Evolutionary conservation across 1,140 invertebrate species (phyloP), one percentile per base, ranked within the genome.

Genomic region (Philopotamus ludificatus): DNA sequence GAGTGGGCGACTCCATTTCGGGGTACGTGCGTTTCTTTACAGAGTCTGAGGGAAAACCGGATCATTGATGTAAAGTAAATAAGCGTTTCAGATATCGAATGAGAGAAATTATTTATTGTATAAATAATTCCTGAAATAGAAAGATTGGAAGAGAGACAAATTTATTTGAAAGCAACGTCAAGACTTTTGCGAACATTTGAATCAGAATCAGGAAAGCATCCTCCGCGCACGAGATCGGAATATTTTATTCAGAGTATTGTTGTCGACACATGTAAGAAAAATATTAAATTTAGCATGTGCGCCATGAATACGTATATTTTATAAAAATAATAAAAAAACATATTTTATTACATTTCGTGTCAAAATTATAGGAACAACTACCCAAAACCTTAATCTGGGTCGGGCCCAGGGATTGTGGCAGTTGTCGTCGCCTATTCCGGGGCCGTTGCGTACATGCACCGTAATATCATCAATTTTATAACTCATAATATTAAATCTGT

Each of bases 31-130:
- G 4, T 34, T 34, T 34, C 4, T 34, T n/a, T n/a, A n/a, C n/a
- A n/a, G n/a, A n/a, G n/a, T 20, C 18, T 20, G 44, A 16, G 18
- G 10, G 44, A 47, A 47, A 16, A 15, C 4, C 18, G 44, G 44
- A 20, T 9, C 44, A 47, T 47, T 47, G 44, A 47, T 47, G 44
- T 15, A 47, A 47, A 7, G 44, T 47, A 47, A 47, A 47, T 47
- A 47, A 47, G 44, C 44, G 44, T 47, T 9, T 9, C 44, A 39
- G 28, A 34, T 7, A 34, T 12, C 12, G 28, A 34, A 34, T 34
- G 12, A 34, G 28, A 34, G 12, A 34, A 34, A 7, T 47, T 47
- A 12, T 47, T 9, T 12, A 34, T 34, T 34, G 4, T 12, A 34
- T 7, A 34, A 34, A 34, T n/a, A n/a, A n/a, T n/a, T n/a, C n/a